These are phyloP conservation scores for Xiphophorus birchmanni DNA, from an alignment of 2,797 vertebrate genomes.

Conservation along the genomic window DNA sequence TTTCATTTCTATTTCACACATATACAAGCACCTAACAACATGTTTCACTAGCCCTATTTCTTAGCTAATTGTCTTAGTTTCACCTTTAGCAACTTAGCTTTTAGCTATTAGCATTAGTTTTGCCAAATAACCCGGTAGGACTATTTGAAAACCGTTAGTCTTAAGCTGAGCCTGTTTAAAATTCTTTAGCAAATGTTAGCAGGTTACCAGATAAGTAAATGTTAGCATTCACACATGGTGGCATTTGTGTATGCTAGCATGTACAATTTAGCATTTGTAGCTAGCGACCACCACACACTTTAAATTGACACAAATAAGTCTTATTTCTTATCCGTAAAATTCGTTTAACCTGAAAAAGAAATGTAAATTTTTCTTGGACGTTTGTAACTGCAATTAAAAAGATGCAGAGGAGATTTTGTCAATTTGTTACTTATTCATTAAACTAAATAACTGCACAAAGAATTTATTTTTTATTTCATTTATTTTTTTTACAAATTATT, in stretches of 20 bases:
- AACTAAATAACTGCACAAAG: no score
- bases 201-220: no score
- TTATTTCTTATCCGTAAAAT: background rate
- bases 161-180: background rate
- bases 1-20: background rate
- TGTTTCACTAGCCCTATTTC: no score
- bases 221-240: background rate
- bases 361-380: background rate
- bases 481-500: no score
- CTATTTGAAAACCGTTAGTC: background rate
- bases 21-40: background rate
- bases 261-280: background rate
- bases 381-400: background rate
- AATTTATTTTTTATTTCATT: no score
- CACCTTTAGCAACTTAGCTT: background rate
- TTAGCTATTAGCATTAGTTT: background rate
- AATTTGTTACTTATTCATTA: no score
- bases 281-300: no score
- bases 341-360: background rate
- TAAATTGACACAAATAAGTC: no score
- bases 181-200: background rate
- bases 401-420: background rate
- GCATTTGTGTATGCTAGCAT: background rate
- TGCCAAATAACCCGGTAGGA: background rate
- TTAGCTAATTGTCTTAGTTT: background rate